Evolutionary conservation across 2,888 invertebrate genomes (phyloP).

Genomic region (Agrochola lota): DNA sequence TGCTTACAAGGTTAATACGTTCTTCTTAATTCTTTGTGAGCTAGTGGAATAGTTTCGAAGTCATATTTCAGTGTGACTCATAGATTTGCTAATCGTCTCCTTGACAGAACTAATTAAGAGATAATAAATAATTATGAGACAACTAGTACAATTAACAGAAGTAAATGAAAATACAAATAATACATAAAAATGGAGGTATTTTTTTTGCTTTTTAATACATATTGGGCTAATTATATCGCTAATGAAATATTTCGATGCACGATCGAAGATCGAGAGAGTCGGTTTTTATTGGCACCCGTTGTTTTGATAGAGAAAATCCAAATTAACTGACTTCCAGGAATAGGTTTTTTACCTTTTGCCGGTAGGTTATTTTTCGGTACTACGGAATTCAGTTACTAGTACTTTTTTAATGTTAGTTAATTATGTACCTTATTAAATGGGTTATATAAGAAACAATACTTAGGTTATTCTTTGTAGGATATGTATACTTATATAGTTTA

Average conservation of each 20-base stretch:
- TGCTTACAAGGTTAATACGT: conserved; percentile 6
- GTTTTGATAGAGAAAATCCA: not conserved
- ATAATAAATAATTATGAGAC: conserved; percentile 30
- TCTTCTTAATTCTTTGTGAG: conserved; percentile 13
- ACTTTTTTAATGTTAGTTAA: not conserved
- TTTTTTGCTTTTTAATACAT: conserved; percentile 5
- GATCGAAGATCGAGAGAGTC: not conserved
- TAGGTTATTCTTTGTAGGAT: not conserved
- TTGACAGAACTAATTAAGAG: conserved; percentile 1
- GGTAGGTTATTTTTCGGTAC: not conserved
- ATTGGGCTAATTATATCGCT: not conserved
- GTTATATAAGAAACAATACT: not conserved
- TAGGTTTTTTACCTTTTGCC: not conserved
- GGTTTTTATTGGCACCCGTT: not conserved
- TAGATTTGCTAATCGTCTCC: conserved; percentile 9
- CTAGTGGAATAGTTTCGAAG: conserved; percentile 16
- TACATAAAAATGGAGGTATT: not conserved
- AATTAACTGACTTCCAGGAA: not conserved
- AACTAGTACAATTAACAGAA: conserved; percentile 29
- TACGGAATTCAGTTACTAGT: not conserved
- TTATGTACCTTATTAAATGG: not conserved
- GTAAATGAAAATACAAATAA: too few species aligned
- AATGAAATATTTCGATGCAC: not conserved
- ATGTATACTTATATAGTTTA: not conserved
- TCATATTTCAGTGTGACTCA: conserved; percentile 24